These are phyloP conservation scores for Cotesia vestalis DNA, from an alignment of 1,140 invertebrate species.

Conservation along the genomic window DNA sequence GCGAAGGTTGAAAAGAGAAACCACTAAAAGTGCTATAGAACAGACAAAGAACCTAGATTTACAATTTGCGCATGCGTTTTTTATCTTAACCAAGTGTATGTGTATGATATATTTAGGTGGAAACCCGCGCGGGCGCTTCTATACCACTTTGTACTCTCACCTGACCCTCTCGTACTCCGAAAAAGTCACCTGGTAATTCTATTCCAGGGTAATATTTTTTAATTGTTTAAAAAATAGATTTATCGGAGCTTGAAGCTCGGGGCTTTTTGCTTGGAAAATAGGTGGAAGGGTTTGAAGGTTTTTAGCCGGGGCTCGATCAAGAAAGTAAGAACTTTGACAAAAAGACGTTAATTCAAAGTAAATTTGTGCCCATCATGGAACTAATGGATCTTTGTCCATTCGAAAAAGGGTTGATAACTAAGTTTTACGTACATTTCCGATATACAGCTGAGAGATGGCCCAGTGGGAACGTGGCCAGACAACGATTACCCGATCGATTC, in stretches of 20 bases:
- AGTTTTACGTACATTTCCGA: constrained; percentile 24
- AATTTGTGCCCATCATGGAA: not conserved
- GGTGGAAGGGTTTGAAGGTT: too few relatives aligned
- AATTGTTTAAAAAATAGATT: too few relatives aligned
- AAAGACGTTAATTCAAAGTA: not conserved
- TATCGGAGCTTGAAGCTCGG: too few relatives aligned
- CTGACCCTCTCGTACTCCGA: not conserved
- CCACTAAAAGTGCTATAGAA: constrained; percentile 23
- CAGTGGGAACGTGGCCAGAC: constrained; percentile 12
- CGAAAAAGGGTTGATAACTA: constrained; percentile 32
- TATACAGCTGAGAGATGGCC: not conserved
- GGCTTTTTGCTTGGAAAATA: too few relatives aligned
- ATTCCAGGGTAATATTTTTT: too few relatives aligned
- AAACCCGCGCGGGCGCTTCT: constrained; percentile 5
- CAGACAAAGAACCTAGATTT: constrained; percentile 1
- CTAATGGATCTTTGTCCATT: constrained; percentile 7
- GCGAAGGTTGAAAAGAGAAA: constrained; percentile 34
- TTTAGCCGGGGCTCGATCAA: too few relatives aligned
- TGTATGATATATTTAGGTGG: constrained; percentile 33
- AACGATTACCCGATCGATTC: constrained; percentile 34
- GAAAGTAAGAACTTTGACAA: too few relatives aligned
- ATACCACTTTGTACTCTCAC: not conserved
- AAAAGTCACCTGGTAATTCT: not conserved
- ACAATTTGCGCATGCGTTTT: constrained; percentile 19
- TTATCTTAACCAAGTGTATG: not conserved